Percentiles rank a stretch among this genome's conserved stretches.
These are phyloP conservation scores for Laspeyria flexula DNA, from an alignment of 2,888 invertebrate species.

Conservation along the genomic window DNA sequence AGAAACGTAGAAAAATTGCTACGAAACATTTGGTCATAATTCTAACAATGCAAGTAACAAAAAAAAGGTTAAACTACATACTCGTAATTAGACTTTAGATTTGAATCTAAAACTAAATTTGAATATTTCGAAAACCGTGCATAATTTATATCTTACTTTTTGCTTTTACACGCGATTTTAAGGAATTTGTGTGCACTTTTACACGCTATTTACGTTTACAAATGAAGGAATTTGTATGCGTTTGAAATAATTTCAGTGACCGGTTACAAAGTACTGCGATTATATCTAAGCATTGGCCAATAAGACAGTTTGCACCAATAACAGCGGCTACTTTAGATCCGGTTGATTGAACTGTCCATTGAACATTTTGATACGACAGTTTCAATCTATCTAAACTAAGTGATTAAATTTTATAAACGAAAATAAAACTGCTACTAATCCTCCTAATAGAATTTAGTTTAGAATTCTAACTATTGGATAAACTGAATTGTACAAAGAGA, in stretches of 20 bases:
- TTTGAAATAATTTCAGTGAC: conserved; percentile 19
- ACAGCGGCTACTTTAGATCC: conserved; percentile 32
- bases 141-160: not conserved
- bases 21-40: too few relatives aligned
- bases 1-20: too few relatives aligned
- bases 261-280: conserved; percentile 37
- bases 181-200: not conserved
- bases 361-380: not conserved
- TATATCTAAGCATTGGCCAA: conserved; percentile 50
- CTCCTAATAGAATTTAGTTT: too few relatives aligned
- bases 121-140: too few relatives aligned
- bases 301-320: conserved; percentile 40
- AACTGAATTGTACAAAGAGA: too few relatives aligned
- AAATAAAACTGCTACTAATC: too few relatives aligned
- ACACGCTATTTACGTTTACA: not conserved
- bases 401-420: too few relatives aligned
- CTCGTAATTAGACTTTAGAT: too few relatives aligned
- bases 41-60: too few relatives aligned
- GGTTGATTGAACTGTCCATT: conserved; percentile 15
- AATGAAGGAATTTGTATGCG: not conserved
- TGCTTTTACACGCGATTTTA: not conserved
- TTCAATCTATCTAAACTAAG: not conserved
- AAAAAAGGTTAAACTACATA: too few relatives aligned
- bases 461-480: too few relatives aligned
- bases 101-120: too few relatives aligned